These are phyloP conservation scores for Salticus scenicus DNA, from an alignment of 2,888 invertebrate species.

Conservation along the genomic window DNA sequence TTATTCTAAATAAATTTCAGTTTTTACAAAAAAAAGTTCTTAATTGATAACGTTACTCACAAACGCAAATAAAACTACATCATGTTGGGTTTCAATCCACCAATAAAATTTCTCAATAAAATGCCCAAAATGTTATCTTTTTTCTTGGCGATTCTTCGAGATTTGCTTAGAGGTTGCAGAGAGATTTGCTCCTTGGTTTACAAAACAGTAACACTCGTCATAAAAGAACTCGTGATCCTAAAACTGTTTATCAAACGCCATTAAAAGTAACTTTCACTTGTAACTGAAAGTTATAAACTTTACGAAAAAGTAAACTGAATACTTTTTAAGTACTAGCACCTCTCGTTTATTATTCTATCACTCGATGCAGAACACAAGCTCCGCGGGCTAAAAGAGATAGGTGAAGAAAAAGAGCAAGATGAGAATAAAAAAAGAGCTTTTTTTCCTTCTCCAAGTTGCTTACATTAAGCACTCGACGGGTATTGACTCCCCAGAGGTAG, in stretches of 20 bases:
- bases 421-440: conserved; percentile 26
- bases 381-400: conserved; percentile 28
- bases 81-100: too few relatives aligned
- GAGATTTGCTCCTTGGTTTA: too few relatives aligned
- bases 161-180: too few relatives aligned
- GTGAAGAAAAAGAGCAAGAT: conserved; percentile 1
- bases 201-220: too few relatives aligned
- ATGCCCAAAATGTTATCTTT: too few relatives aligned
- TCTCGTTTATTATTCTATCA: conserved; percentile 57
- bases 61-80: too few relatives aligned
- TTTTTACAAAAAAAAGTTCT: too few relatives aligned
- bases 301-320: conserved; percentile 47
- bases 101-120: too few relatives aligned
- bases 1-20: too few relatives aligned
- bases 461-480: conserved; percentile 64
- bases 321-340: conserved; percentile 33
- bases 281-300: conserved; percentile 51
- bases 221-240: background rate
- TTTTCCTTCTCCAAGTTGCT: conserved; percentile 39
- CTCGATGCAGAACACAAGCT: conserved; percentile 17
- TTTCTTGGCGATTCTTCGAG: too few relatives aligned
- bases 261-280: conserved; percentile 37
- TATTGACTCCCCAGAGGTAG: conserved; percentile 65
- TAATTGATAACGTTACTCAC: too few relatives aligned
- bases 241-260: conserved; percentile 60